Evolutionary conservation across 1,140 invertebrate genomes (phyloP), one percentile per base, ranked within the genome.

Genomic region (Formica selysi): DNA sequence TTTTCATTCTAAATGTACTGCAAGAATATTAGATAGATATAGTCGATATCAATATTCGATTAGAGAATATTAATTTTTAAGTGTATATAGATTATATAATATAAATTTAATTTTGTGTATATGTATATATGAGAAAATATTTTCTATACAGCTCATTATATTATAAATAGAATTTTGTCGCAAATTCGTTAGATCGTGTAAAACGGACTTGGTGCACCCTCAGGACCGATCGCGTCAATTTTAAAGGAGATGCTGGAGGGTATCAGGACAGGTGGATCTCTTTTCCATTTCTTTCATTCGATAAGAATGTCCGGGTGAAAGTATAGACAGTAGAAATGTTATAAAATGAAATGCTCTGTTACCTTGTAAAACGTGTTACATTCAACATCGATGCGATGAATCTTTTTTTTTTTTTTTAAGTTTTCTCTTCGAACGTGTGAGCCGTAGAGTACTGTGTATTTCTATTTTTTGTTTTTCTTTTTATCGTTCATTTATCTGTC

Each of bases 281-380:
- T 26, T 11, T 67, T 57, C 78, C 68, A 57, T 26, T 83, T 68
- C 61, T 38, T 44, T 44, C 61, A 41, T 38, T 81, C 70, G 41
- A 83, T 73, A 78, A 83, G 57, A 89, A 87, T 89, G 68, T 85
- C 67, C 80, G 62, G 81, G 81, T 90, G 62, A 91, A 91, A 91
- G 73, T 85, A 93, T 86, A 89, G 74, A 91, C 87, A 87, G 76
- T 88, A 89, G 85, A 91, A 92, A 91, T 89, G 61, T 92, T 92
- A 90, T 83, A 88, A 91, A 93, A 92, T 88, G 83, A 91, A 92
- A 92, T 92, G 87, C 89, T 93, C 91, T 90, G 86, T 91, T 92
- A 92, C 87, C 85, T 91, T 89, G 88, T 91, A 90, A 92, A 93
- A 92, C 85, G 85, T 90, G 73, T 92, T 91, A 91, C 91, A 93